Evolutionary conservation across 1,140 invertebrate genomes (phyloP), one percentile per base, ranked within the genome.

Genomic region (Diabrotica undecimpunctata): DNA sequence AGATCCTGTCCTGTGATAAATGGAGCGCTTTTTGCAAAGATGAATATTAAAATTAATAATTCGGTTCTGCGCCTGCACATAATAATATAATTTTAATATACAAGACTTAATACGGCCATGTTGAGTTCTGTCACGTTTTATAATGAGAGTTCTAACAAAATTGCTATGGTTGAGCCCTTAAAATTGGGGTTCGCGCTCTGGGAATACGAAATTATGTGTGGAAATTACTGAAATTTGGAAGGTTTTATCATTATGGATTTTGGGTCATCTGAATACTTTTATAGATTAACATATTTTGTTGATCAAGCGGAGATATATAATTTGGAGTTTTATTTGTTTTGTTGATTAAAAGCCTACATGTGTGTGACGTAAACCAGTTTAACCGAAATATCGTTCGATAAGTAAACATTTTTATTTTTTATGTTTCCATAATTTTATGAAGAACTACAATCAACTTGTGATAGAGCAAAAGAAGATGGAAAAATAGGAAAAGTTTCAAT

Each of bases 41-140:
- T 61, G 66, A 62, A 60, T 60, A 64, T 67, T 63, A 64, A 63
- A 41, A 54, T 67, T 66, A 36, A 61, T 51, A 62, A 66, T 62
- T 66, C 14, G 61, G 10, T 12, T 54, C 38, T 60, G 58, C 59
- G 46, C 46, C 59, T 52, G 25, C 59, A 52, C 52, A 62, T 54
- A 62, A 62, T 62, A 12, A 62, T 62, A 54, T 14, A 25, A 62
- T 46, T 62, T 61, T 62, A 62, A 60, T 60, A 60, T 60, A 60
- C 39, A 51, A 60, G 58, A 36, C 50, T 50, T 60, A 60, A 60
- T 50, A 39, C 9, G 13, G 56, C 56, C 36, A 46, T 36, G 56
- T 14, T 38, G 53, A 58, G 56, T 60, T 60, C 58, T 51, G 58
- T 60, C 58, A 60, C 58, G 58, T 60, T 25, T 46, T 51, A 60